A percentile compares a stretch with the other conserved stretches of the same genome.
phyloP scores from a whole-genome alignment of 2,888 invertebrate species.

The Mythimna vitellina region DNA sequence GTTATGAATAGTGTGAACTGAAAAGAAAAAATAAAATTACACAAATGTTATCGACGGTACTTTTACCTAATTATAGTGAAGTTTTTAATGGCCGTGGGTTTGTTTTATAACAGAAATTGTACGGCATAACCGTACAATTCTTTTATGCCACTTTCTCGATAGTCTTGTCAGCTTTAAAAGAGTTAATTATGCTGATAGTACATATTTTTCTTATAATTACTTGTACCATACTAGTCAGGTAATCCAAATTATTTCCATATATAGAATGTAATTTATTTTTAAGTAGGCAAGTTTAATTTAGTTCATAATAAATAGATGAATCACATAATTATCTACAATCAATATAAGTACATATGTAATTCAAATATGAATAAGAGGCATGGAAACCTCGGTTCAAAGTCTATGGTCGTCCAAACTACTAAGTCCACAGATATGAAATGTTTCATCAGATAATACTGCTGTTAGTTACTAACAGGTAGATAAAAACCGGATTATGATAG shows the following conservation, averaged over 20 bases:
- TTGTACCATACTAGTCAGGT: too few relatives aligned
- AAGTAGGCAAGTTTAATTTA: too few relatives aligned
- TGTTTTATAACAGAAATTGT: neutral
- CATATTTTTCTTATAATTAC: too few relatives aligned
- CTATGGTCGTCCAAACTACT: neutral
- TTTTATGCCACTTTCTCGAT: neutral
- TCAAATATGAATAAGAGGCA: neutral
- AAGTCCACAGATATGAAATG: conserved; percentile 20
- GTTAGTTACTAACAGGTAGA: conserved; percentile 3
- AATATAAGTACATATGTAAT: neutral
- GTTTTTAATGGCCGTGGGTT: neutral
- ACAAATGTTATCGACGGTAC: conserved; percentile 2
- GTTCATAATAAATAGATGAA: neutral
- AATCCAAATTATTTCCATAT: neutral
- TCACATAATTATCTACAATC: neutral
- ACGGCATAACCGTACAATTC: too few relatives aligned
- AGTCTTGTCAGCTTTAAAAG: neutral
- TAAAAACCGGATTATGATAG: conserved; percentile 5
- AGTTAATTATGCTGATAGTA: neutral
- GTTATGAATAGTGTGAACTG: conserved; percentile 91
- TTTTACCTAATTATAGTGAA: neutral
- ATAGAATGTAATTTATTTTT: neutral
- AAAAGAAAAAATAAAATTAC: conserved; percentile 58
- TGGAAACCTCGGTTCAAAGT: neutral
- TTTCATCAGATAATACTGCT: conserved; percentile 16